Conservation (phyloP, 2,113 vertebrate species). For the Salminus brasiliensis region DNA sequence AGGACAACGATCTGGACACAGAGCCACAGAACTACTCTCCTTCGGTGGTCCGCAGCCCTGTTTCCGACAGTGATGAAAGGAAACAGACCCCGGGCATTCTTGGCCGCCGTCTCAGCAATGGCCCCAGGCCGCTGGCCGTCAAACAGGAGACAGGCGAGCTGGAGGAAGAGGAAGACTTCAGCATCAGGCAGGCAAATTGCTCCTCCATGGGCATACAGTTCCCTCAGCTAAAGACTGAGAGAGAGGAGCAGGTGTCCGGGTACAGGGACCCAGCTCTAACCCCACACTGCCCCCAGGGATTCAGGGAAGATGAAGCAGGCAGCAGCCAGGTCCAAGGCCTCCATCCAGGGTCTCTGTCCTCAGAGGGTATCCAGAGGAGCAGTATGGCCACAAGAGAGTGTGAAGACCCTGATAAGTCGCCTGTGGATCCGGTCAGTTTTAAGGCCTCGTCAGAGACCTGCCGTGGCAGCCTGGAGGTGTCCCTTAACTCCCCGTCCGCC, state of each 20-base stretch:
- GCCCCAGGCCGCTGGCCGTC: conserved; percentile 68
- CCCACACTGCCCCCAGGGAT: conserved; percentile 60
- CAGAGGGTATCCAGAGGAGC: conserved; percentile 67
- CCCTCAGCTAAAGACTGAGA: conserved; percentile 74
- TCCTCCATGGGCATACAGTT: conserved; percentile 65
- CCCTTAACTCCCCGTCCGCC: conserved; percentile 88
- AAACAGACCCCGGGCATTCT: conserved; percentile 64
- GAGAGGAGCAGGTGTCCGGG: conserved; percentile 47
- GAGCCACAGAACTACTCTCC: conserved; percentile 79
- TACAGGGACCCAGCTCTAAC: conserved; percentile 55
- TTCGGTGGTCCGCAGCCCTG: conserved; percentile 75
- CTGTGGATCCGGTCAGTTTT: conserved; percentile 85
- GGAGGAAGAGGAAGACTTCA: conserved; percentile 69
- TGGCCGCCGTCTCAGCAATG: conserved; percentile 50
- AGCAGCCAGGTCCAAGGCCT: conserved; percentile 61
- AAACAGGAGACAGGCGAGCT: conserved; percentile 82
- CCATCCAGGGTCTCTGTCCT: conserved; percentile 52
- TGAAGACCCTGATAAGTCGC: conserved; percentile 69
- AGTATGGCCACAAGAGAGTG: conserved; percentile 67
- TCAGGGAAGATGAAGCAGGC: conserved; percentile 67
- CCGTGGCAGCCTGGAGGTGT: conserved; percentile 88
- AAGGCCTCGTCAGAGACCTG: conserved; percentile 86
- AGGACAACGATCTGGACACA: conserved; percentile 87
- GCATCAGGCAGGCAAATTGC: conserved; percentile 63
- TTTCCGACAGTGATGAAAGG: conserved; percentile 84